A percentile compares a stretch with the other conserved stretches of the same genome.
phyloP scores from a whole-genome alignment of 2,797 vertebrate species.

The Notolepis coatsorum region DNA sequence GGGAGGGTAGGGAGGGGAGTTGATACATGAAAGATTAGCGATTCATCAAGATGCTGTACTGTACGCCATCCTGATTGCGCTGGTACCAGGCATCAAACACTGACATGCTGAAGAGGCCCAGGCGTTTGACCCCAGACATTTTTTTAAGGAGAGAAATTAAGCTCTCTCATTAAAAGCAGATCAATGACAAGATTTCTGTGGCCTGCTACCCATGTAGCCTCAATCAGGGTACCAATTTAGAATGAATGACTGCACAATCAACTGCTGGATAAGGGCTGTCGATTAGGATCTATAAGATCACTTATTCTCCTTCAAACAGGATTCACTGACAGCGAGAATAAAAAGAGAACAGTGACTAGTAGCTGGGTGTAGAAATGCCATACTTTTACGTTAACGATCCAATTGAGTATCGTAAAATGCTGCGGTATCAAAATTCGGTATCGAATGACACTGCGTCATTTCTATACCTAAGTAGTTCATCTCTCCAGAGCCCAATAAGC shows the following conservation, averaged over 20 bases:
- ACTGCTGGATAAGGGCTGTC: conserved; percentile 28
- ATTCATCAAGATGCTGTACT: conserved; percentile 58
- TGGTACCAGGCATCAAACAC: conserved; percentile 52
- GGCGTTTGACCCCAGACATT: conserved; percentile 67
- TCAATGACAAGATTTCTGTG: conserved; percentile 69
- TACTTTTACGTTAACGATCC: too few species aligned
- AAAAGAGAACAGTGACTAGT: conserved; percentile 6
- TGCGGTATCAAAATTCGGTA: too few species aligned
- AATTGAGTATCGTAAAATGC: too few species aligned
- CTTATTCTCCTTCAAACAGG: conserved; percentile 29
- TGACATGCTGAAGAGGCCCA: conserved; percentile 53
- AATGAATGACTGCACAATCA: conserved; percentile 60
- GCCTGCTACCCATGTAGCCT: conserved; percentile 44
- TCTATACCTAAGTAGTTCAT: too few species aligned
- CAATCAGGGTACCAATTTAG: conserved; percentile 69
- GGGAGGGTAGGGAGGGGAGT: conserved; percentile 36
- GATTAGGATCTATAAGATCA: conserved; percentile 37
- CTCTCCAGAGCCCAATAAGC: too few species aligned
- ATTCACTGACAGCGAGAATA: conserved; percentile 11
- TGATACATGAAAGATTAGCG: conserved; percentile 68
- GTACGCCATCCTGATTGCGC: conserved; percentile 61
- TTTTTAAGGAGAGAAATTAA: conserved; percentile 68
- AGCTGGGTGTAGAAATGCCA: too few species aligned
- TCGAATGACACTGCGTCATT: too few species aligned
- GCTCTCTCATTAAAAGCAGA: conserved; percentile 76